Percentiles rank a stretch among this genome's conserved stretches.
Evolutionary conservation across 2,888 invertebrate genomes (phyloP).

Genomic region (Silvanus unidentatus): DNA sequence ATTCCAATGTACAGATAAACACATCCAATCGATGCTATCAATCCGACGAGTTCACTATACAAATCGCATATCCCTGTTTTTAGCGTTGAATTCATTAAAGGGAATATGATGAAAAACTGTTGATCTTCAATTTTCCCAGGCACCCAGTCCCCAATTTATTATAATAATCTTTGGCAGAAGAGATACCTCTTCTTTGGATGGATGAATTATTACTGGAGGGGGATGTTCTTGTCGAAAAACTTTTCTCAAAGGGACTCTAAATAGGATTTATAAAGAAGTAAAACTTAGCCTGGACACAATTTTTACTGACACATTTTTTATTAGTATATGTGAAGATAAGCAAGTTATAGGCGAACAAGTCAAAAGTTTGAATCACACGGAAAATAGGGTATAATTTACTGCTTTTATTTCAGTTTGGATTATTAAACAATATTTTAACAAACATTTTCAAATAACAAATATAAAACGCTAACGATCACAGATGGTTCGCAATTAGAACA

Average conservation of each 20-base stretch:
- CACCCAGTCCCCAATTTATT: too few relatives aligned
- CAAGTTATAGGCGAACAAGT: slow-evolving; percentile 19
- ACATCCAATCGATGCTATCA: too few relatives aligned
- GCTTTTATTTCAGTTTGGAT: not conserved
- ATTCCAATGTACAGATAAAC: too few relatives aligned
- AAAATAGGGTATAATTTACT: not conserved
- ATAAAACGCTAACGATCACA: too few relatives aligned
- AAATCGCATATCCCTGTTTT: too few relatives aligned
- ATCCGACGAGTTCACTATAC: too few relatives aligned
- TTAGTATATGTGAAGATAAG: slow-evolving; percentile 20
- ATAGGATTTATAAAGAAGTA: slow-evolving; percentile 36
- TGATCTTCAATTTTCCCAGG: too few relatives aligned
- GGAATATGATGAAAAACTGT: too few relatives aligned
- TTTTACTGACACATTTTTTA: slow-evolving; percentile 16
- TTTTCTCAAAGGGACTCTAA: slow-evolving; percentile 32
- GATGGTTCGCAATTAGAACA: too few relatives aligned
- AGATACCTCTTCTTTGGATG: slow-evolving; percentile 3
- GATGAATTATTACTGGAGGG: slow-evolving; percentile 27
- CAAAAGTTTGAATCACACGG: slow-evolving; percentile 17
- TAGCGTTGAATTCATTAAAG: too few relatives aligned
- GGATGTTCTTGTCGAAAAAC: slow-evolving; percentile 22
- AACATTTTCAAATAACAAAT: too few relatives aligned
- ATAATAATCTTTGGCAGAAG: not conserved
- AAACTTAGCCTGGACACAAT: slow-evolving; percentile 28
- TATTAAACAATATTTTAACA: too few relatives aligned